Base-by-base conservation (phyloP, 1,140 invertebrate species). In the Drosophila athabasca region DNA sequence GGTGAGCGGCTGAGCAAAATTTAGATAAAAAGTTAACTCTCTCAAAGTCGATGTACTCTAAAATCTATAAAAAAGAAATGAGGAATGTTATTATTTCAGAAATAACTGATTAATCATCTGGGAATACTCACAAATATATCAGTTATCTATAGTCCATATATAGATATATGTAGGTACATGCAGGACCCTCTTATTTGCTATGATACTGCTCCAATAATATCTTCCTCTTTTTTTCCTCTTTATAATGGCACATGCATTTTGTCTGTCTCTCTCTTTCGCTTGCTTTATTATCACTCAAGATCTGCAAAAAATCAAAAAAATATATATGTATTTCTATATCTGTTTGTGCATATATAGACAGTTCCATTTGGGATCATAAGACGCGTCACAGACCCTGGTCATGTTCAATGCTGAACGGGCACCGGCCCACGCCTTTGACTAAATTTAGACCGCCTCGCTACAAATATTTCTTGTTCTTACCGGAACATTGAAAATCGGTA, bases 241-340 rank as follows among this genome's bases (percentile, higher is more conserved):
- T 79, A 88, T 58, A 82, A 87, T 83, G 83, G 83, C 83, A 87
- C 83, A 83, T 89, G 57, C 83, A 87, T 87, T 78, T 87, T 88
- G 75, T 76, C 50, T 62, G 70, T 55, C 68, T 72, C 67, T 73
- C 46, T 68, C 31, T 43, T 55, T 79, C 58, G 45, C 46, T 62
- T 50, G 51, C 57, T 59, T 39, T 70, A 50, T 59, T 80, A 65
- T 67, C 80, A 75, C 70, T 53, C 44, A 58, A 75, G 51, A 74
- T 59, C 57, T 71, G 35, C 54, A 62, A 62, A 66, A 49, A 15
- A 54, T 41, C 44, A 39, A 22, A 50, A 45, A 53, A 31, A 45
- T 24, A 59, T 55, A 51, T 55, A 48, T 57, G 48, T 45, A 53
- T 58, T 46, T 51, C 41, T 31, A 50, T 66, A 48, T 15, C 17